phyloP scores from a whole-genome alignment of 2,113 vertebrate genomes.

The Lanius ludovicianus region DNA sequence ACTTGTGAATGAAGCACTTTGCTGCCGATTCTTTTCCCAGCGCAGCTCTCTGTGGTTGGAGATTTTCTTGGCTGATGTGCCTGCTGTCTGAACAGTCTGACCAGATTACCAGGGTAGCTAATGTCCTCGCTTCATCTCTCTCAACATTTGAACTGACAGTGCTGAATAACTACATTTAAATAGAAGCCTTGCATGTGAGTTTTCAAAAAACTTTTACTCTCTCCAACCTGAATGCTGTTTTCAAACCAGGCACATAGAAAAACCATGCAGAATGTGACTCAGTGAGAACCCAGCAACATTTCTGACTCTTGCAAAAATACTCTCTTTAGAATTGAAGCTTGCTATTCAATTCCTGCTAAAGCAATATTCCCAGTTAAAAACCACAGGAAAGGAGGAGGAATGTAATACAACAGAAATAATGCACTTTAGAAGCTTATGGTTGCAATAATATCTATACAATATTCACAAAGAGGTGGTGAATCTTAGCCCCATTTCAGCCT shows the following conservation, averaged over 20 bases:
- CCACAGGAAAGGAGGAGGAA: neutral
- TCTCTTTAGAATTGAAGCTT: neutral
- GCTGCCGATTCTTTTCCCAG: neutral
- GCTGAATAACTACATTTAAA: neutral
- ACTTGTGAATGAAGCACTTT: accelerated
- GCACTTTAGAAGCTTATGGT: neutral
- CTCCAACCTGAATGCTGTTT: neutral
- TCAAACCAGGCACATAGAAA: neutral
- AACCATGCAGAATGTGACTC: neutral
- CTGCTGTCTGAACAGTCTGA: neutral
- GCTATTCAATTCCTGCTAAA: neutral
- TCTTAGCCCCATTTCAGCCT: neutral
- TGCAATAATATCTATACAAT: neutral
- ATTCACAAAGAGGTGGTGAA: neutral
- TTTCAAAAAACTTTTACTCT: neutral
- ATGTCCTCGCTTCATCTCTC: neutral
- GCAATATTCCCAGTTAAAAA: neutral
- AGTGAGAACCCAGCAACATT: neutral
- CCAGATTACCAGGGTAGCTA: neutral
- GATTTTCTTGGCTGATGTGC: neutral
- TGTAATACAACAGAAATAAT: neutral
- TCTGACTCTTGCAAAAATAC: neutral
- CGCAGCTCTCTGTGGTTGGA: accelerated
- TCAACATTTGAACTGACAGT: neutral
- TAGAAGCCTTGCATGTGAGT: neutral